Evolutionary conservation across 2,797 vertebrate genomes (phyloP), one percentile per base, ranked within the genome.

Genomic region (Fringilla coelebs): DNA sequence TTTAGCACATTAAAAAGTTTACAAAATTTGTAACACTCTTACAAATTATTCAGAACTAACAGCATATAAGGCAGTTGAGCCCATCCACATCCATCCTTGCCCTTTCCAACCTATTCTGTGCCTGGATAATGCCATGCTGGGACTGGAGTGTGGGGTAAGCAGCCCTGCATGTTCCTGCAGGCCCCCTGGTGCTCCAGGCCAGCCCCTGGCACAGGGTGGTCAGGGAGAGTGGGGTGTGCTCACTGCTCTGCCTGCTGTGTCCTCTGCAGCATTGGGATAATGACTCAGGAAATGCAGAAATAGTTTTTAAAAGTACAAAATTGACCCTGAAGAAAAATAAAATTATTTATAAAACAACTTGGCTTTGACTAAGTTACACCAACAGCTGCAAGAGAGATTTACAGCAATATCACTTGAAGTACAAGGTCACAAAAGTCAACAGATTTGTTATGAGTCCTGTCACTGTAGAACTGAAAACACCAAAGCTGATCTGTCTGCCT

Each of bases 1-100:
- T 97, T 96, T 43, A 88, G 83, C 90, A 97, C 97, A 93, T 97
- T 92, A 95, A 90, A 96, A 97, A 94, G 61, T 91, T 96, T 97
- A 97, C 91, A 96, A 97, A 97, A 97, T 96, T 40, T 18, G 8
- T 76, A 89, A 87, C 88, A 70, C 62, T 76, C 41, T 82, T 95
- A 97, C 77, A 95, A 96, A 97, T 87, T 31, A 72, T 77, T 85
- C 87, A 74, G 94, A 91, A 75, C 78, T 54, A 74, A 85, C 65
- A 82, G 92, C 77, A 19, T 18, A 24, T 3, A 31, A 15, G 61
- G 92, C 86, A 88, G 88, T 6, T 61, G 85, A 93, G 76, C 60
- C 43, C 60, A 38, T 60, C 79, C 82, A 26, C 29, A 2, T 15
- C 62, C 66, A 21, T 21, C 70, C 51, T 43, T 29, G 57, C 65